Conservation (phyloP, 1,140 invertebrate species). For the Anthonomus grandis region DNA sequence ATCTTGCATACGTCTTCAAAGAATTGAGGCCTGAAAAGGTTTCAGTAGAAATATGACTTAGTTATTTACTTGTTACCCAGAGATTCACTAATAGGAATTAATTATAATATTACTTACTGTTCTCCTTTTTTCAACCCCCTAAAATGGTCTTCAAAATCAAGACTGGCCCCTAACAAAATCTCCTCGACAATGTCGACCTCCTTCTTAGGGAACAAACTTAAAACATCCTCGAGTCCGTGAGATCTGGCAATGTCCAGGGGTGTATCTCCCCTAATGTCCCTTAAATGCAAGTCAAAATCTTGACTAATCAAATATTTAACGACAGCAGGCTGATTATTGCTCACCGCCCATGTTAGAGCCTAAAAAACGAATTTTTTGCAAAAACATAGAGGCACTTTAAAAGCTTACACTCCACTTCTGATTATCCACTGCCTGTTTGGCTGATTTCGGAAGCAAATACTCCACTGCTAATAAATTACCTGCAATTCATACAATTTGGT, state of each 20-base stretch:
- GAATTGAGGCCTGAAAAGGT: slow-evolving; percentile 48
- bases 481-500: background rate
- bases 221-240: slow-evolving; percentile 47
- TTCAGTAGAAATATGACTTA: background rate
- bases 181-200: slow-evolving; percentile 18
- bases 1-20: slow-evolving; percentile 48
- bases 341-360: slow-evolving; percentile 53
- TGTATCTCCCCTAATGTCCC: slow-evolving; percentile 50
- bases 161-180: slow-evolving; percentile 6
- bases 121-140: slow-evolving; percentile 4
- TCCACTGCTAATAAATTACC: slow-evolving; percentile 47
- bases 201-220: slow-evolving; percentile 46
- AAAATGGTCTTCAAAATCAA: slow-evolving; percentile 30
- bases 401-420: slow-evolving; percentile 48
- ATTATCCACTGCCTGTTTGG: slow-evolving; percentile 50
- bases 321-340: slow-evolving; percentile 46
- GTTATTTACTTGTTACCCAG: background rate
- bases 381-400: background rate
- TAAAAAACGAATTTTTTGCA: slow-evolving; percentile 24
- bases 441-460: slow-evolving; percentile 44
- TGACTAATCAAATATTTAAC: slow-evolving; percentile 49
- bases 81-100: too few species aligned
- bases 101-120: slow-evolving; percentile 3
- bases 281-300: slow-evolving; percentile 42
- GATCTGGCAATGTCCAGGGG: slow-evolving; percentile 48